Evolutionary conservation across 37 sponge, comb jelly and placozoan genomes (phyloP), one percentile per base, ranked within the genome.

Genomic region (Dysidea cf. avara): DNA sequence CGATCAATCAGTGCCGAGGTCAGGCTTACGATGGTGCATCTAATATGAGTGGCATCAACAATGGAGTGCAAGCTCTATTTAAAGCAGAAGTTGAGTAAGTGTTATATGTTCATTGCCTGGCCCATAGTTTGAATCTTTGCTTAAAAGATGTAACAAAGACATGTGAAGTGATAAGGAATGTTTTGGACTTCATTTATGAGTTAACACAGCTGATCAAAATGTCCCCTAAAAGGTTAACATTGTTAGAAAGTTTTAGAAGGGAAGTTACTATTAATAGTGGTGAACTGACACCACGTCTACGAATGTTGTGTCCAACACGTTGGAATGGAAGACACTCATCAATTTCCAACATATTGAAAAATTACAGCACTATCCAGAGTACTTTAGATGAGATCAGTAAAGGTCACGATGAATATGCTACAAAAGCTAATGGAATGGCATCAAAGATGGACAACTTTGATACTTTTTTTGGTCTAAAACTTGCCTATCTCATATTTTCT

Each of bases 101-200:
- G 64, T 62, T 81, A 55, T 81, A 83, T 83, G 77, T 84, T 60
- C 78, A 84, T 40, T 84, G 78, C 66, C 39, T 84, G 25, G 85
- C 78, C 1, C 85, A 84, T 24, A 77, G 72, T 31, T 51, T 76
- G 20, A 84, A 84, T 49, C 56, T 84, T 30, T 69, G 78, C 31
- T 37, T 84, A n/a, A 57, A 84, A 43, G 78, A 75, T 20, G 77
- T 83, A 11, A 58, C 68, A 68, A 56, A 64, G 7, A 43, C 25
- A 1, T 58, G 53, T 51, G 63, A 30, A 22, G 18, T 64, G 4
- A 35, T 82, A 13, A 18, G 83, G 50, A 34, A 82, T 75, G 35
- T 34, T 16, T 63, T 82, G 68, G 33, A 75, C 18, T 82, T 82
- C 40, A 57, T 82, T 25, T 66, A 61, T 22, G 69, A 74, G 7